Percentiles rank a stretch among this genome's conserved stretches.
Conservation (phyloP, 2,797 vertebrate genomes). For the Kryptopterus vitreolus region DNA sequence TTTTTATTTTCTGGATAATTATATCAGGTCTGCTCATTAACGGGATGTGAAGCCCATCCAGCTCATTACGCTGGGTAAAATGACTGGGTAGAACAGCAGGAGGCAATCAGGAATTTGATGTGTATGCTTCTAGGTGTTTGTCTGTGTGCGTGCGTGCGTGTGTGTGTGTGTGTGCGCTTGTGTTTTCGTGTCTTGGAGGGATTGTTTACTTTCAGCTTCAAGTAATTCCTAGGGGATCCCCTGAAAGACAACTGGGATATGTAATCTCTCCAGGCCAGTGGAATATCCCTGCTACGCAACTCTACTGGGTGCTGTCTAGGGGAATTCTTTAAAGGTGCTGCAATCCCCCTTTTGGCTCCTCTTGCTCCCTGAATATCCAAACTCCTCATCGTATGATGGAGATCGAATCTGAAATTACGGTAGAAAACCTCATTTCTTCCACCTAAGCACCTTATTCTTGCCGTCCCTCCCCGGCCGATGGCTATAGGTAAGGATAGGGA, state of each 20-base stretch:
- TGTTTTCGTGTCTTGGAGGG: slow-evolving; percentile 1
- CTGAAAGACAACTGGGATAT: neutral
- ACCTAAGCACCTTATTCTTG: neutral
- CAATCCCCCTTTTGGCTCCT: neutral
- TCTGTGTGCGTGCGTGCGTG: slow-evolving; percentile 16
- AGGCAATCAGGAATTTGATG: slow-evolving; percentile 26
- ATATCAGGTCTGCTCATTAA: slow-evolving; percentile 33
- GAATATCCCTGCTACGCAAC: neutral
- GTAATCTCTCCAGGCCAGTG: neutral
- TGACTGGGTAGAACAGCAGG: slow-evolving; percentile 33
- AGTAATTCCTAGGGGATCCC: neutral
- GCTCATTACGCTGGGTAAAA: slow-evolving; percentile 22
- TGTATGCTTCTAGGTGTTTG: slow-evolving; percentile 4
- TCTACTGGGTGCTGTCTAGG: neutral
- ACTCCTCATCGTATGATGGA: neutral
- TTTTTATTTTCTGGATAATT: slow-evolving; percentile 28
- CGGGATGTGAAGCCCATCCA: slow-evolving; percentile 14
- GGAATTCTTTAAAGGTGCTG: neutral
- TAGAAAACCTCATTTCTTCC: neutral
- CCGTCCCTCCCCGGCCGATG: neutral
- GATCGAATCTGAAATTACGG: neutral
- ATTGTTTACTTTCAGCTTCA: neutral
- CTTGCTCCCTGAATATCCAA: neutral
- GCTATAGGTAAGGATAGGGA: neutral
- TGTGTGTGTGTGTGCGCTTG: neutral